Base-by-base conservation (phyloP, 2,888 invertebrate species). In the Myopa testacea region DNA sequence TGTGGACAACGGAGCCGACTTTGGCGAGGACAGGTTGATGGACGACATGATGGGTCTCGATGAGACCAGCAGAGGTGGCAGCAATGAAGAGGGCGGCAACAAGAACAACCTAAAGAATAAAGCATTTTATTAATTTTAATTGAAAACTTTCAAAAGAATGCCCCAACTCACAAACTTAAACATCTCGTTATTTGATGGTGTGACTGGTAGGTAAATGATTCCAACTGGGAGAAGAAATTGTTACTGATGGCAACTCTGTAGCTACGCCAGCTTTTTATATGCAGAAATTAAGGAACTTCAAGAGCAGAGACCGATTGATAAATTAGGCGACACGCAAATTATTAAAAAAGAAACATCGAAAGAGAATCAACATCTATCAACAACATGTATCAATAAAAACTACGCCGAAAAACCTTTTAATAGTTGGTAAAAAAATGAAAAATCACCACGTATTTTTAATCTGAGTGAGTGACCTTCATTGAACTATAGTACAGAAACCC, bases 11-110 rank as follows among this genome's bases (percentile, higher is more conserved):
- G 38, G 80, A 76, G 8, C 81, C 83, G n/a, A 84, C 81, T 69
- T 83, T 82, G 52, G 83, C 81, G 50, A 85, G 76, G 52, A 81
- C 82, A 68, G 83, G 81, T 68, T 65, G 37, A 65, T 83, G 81
- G 52, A 79, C 68, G 0, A 81, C 70, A 3, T 78, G 73, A 62
- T 84, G 84, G 4, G 79, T 75, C 34, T 65, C 78, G 19, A 80
- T 45, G 58, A 78, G 50, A 16, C 80, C 80, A 63, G 81, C 80
- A 65, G 77, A 78, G 14, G 84, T 83, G 76, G 83, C 78, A 78
- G 83, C 84, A 74, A 85, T 82, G 72, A 85, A 85, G 68, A 85
- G 80, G 14, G 74, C 58, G 79, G 84, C 83, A 75, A 83, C 55
- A 26, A 78, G 72, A n/a, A 78, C 75, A 50, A 81, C 58, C 83